Base-by-base conservation (phyloP, 2,113 vertebrate genomes). In the Australoheros scitulus region DNA sequence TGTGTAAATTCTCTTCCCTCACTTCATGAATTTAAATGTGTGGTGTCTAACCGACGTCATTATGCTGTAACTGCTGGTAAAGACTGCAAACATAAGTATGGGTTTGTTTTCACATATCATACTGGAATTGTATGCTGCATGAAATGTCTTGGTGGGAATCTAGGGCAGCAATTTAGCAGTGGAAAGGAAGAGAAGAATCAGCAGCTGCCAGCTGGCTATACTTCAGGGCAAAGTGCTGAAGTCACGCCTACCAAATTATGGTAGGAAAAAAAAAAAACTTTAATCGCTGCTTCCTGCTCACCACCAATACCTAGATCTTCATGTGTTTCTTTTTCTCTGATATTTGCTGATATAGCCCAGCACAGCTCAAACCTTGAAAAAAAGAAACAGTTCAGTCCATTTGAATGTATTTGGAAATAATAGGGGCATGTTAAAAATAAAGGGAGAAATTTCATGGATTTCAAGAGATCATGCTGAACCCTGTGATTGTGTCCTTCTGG, bases 141-240 rank as follows among this genome's bases (percentile, higher is more conserved):
- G 26, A 83, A 82, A 87, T 79, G 83, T 82, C 79, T 82, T 10
- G 83, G 68, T 29, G 32, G 26, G 22, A 82, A 82, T 89, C 17
- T 72, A 47, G 68, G 76, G 75, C 58, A 38, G 55, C 68, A 63
- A 72, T 20, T 32, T 70, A 38, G 68, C 63, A 64, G 70, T 5
- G 34, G 80, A 79, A 74, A 50, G 61, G 80, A 77, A 55, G 78
- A 57, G 72, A 79, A 80, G 79, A 83, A 64, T 63, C 82, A 77
- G 76, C 88, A 84, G 80, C 88, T 87, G 86, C 82, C 89, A 91
- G 83, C 87, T 92, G 81, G 83, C 36, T 82, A 81, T 26, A 90
- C 89, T 89, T 86, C 61, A 89, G 83, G 88, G 90, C 83, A 79
- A 50, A 43, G 32, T 34, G 32, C 61, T 79, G 41, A 11, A 32